Base-by-base conservation (phyloP, 2,888 invertebrate genomes). In the Tenodera sinensis region DNA sequence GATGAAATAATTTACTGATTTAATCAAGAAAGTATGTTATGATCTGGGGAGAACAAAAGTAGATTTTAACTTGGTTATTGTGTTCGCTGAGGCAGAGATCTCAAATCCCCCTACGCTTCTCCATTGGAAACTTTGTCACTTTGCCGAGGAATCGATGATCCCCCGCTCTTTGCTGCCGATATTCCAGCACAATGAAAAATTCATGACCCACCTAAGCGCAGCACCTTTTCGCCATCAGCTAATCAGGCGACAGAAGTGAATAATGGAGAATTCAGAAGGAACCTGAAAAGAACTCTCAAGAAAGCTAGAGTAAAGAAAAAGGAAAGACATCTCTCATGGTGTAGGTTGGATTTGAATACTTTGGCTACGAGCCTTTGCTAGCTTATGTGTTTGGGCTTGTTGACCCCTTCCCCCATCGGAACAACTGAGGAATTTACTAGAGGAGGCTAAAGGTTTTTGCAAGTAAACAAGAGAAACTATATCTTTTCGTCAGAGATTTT, bases 161-260 rank as follows among this genome's bases (percentile, higher is more conserved):
- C 25, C 54, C 54, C 15, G 54, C 54, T 71, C 54, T 71, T 71
- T 71, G 54, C 54, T 71, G 54, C 54, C 20, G 54, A 71, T 71
- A 71, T 71, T 71, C 54, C 54, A 71, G 85, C 84, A 20, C 25
- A 28, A 88, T 88, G 88, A 88, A 88, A 88, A 83, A 88, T 88
- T 84, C 85, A 88, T 88, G 88, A 88, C 30, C 82, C 85, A 81
- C 88, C 85, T 88, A 28, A 28, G 71, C 87, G 54, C n/a, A 81
- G 27, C 28, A 81, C 88, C 83, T 6, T 28, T 28, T 71, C 81
- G 81, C 30, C 87, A 87, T 84, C 28, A 14, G 88, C 88, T 88
- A 85, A 88, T 88, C 88, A 88, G 84, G 84, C 71, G 84, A 81
- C 88, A 88, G 34, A 71, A 71, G 47, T 85, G 85, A 71, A 71